phyloP scores from a whole-genome alignment of 2,113 vertebrate species.

The Oxyruncus cristatus region DNA sequence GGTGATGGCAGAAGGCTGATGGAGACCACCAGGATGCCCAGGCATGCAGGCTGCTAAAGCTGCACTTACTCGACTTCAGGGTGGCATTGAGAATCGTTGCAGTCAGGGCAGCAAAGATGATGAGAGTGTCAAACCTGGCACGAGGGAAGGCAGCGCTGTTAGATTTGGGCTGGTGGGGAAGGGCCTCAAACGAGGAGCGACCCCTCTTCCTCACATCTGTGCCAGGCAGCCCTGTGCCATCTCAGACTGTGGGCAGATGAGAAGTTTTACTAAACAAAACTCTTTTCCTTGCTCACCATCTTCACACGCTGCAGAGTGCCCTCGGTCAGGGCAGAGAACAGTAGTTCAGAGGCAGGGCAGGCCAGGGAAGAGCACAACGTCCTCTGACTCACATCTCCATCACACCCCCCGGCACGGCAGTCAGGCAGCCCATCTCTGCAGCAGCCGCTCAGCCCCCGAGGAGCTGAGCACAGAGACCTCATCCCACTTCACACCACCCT shows the following conservation, averaged over 20 bases:
- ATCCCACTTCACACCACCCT: background rate
- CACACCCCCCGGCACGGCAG: background rate
- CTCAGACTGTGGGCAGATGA: background rate
- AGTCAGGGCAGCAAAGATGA: conserved; percentile 86
- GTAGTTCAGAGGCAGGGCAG: background rate
- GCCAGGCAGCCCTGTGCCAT: background rate
- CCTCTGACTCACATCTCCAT: background rate
- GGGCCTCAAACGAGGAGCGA: background rate
- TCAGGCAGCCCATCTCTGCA: background rate
- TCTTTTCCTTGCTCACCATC: background rate
- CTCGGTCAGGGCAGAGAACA: background rate
- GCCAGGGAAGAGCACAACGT: background rate
- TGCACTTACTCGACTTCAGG: conserved; percentile 80
- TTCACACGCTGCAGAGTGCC: background rate
- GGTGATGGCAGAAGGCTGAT: background rate
- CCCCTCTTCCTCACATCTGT: background rate
- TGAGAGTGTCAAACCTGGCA: conserved; percentile 89
- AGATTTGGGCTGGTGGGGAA: background rate
- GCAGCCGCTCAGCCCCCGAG: background rate
- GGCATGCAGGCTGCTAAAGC: conserved; percentile 36
- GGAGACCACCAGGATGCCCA: background rate
- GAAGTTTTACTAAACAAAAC: background rate
- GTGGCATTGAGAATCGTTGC: conserved; percentile 81
- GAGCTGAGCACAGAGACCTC: background rate
- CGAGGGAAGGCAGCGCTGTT: conserved; percentile 8